Evolutionary conservation across 2,888 invertebrate genomes (phyloP), one percentile per base, ranked within the genome.

Genomic region (Temnothorax rugatulus): DNA sequence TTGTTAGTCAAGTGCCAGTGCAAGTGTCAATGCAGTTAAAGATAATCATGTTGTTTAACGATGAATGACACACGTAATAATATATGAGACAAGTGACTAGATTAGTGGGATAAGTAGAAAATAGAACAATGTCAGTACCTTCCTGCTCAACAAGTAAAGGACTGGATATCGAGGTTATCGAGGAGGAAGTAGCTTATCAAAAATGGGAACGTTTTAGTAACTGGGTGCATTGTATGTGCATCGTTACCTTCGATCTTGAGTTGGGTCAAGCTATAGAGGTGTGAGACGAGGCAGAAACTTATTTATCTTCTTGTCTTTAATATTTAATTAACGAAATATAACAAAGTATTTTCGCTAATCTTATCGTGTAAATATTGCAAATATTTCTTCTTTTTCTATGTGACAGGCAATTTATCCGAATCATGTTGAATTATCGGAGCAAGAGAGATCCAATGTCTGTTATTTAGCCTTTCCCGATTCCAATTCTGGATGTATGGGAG

Each of bases 391-490:
- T 89, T 77, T 9, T 44, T 66, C 34, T 34, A 34, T 25, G 69
- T 52, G 77, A 74, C 94, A 97, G 97, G 96, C 97, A 90, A 96
- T 98, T 34, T 98, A 97, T 95, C 99, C 99, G 21, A 96, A 96
- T 85, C 97, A 97, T 94, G 96, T 98, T 38, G 96, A 96, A 88
- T 95, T 98, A 88, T 96, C 97, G 0, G 98, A 98, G 93, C 97
- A 97, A 95, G 98, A 99, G 95, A 97, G 98, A 93, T 97, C 97
- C 88, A 99, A 98, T 95, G 98, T 99, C 91, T 99, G 99, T 95
- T 99, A 99, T 95, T 96, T 99, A 94, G 99, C 99, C 59, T 99
- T 99, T 95, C 99, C 99, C 2, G 99, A 99, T 95, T 99, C 99
- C 0, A 99, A 99, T 95, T 99, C 99, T 3, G 99, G 99, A 79